Evolutionary conservation across 2,797 vertebrate species (phyloP).

Genomic region (Takifugu rubripes): DNA sequence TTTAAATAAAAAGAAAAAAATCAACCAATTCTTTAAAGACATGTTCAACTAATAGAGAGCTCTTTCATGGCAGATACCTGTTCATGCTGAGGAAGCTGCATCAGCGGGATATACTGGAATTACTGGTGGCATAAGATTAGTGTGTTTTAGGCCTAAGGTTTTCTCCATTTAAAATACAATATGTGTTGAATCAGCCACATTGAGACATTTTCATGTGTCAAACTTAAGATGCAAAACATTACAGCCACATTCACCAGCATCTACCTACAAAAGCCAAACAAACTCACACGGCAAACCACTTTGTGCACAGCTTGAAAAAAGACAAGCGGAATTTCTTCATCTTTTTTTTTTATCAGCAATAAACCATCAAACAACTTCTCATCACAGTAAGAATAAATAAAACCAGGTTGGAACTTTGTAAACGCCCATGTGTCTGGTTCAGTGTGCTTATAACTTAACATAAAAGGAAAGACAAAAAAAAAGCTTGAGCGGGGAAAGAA

Average conservation of each 20-base stretch:
- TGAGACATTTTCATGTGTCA: constrained; percentile 22
- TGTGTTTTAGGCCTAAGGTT: constrained; percentile 14
- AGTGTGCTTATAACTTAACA: constrained; percentile 72
- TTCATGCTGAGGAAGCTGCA: constrained; percentile 28
- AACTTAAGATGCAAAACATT: constrained; percentile 26
- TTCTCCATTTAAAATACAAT: constrained; percentile 13
- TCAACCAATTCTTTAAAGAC: constrained; percentile 34
- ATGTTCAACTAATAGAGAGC: constrained; percentile 39
- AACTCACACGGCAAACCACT: constrained; percentile 65
- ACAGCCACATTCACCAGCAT: constrained; percentile 44
- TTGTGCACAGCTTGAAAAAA: constrained; percentile 66
- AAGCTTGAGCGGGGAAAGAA: constrained; percentile 56
- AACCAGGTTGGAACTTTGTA: constrained; percentile 64
- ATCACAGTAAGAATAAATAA: constrained; percentile 77
- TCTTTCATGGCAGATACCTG: constrained; percentile 23
- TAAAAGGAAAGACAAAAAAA: constrained; percentile 51
- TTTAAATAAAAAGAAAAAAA: constrained; percentile 28
- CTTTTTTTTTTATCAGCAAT: constrained; percentile 46
- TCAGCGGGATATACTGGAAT: constrained; percentile 24
- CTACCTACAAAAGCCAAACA: constrained; percentile 62
- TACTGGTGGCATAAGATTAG: constrained; percentile 5
- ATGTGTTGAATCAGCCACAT: constrained; percentile 4
- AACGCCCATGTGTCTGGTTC: constrained; percentile 61
- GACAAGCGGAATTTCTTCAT: constrained; percentile 39
- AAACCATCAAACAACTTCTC: constrained; percentile 62